Conservation (phyloP, 2,797 vertebrate species). For the Pseudomugil gertrudae region DNA sequence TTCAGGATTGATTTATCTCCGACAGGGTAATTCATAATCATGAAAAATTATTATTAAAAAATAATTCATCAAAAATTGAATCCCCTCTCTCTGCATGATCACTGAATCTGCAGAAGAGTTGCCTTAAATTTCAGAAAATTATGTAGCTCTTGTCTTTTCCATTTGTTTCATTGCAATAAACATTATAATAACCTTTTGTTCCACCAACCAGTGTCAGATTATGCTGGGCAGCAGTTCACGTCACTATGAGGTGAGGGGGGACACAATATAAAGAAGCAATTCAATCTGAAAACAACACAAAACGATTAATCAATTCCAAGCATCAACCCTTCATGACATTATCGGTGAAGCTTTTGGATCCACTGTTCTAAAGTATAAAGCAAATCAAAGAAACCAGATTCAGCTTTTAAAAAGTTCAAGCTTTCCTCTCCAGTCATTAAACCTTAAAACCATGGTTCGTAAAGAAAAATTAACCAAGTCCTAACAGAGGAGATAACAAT, state of each 20-base stretch:
- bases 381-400: not conserved
- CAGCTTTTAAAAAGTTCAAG: not conserved
- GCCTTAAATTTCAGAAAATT: too few species aligned
- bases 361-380: not conserved
- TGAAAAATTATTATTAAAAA: too few species aligned
- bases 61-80: too few species aligned
- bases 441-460: not conserved
- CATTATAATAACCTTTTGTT: too few species aligned
- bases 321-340: not conserved
- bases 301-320: not conserved
- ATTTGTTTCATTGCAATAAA: not conserved
- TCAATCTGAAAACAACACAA: not conserved
- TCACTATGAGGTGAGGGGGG: conserved; percentile 4
- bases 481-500: not conserved
- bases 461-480: not conserved
- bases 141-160: not conserved
- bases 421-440: not conserved
- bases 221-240: not conserved
- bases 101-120: not conserved
- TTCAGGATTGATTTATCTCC: not conserved
- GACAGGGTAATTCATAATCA: not conserved
- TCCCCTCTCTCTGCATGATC: not conserved
- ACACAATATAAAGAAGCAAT: not conserved
- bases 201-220: not conserved
- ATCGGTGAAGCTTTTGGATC: not conserved